Evolutionary conservation across 1,140 invertebrate genomes (phyloP).

Genomic region (Eupristina koningsbergeri): DNA sequence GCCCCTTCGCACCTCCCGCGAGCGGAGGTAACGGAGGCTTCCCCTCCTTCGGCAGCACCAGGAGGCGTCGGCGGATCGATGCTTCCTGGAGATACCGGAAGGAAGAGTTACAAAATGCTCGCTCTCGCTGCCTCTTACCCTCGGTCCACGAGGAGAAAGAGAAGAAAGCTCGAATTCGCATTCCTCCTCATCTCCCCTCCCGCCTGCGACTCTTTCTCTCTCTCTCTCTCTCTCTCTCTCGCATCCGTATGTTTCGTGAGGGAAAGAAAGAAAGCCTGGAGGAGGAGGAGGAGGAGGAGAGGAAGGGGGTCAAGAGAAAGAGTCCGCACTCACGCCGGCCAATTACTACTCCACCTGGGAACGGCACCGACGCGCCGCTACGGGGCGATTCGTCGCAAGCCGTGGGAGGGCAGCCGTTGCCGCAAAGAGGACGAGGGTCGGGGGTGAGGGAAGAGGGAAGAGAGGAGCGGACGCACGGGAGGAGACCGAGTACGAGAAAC

Average conservation of each 20-base stretch:
- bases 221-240: constrained; percentile 6
- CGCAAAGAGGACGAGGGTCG: constrained; percentile 25
- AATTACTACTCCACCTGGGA: constrained; percentile 59
- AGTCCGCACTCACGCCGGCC: constrained; percentile 43
- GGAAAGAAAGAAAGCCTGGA: neutral
- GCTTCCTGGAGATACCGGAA: neutral
- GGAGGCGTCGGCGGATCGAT: neutral
- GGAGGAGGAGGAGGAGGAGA: neutral
- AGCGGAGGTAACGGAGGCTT: neutral
- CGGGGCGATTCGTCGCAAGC: constrained; percentile 54
- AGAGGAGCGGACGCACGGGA: constrained; percentile 21
- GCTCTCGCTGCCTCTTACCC: neutral
- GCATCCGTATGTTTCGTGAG: constrained; percentile 11
- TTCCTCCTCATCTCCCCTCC: neutral
- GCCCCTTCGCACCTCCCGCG: neutral
- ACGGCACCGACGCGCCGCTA: constrained; percentile 48
- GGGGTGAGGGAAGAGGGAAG: constrained; percentile 11
- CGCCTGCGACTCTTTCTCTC: neutral
- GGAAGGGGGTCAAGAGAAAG: neutral
- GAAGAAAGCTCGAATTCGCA: constrained; percentile 27
- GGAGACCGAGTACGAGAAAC: constrained; percentile 44
- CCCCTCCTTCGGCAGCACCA: neutral
- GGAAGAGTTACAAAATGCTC: neutral
- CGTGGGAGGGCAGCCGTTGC: constrained; percentile 52
- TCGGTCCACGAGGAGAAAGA: neutral